Evolutionary conservation across 2,797 vertebrate genomes (phyloP), one percentile per base, ranked within the genome.

Genomic region (Diceros bicornis): DNA sequence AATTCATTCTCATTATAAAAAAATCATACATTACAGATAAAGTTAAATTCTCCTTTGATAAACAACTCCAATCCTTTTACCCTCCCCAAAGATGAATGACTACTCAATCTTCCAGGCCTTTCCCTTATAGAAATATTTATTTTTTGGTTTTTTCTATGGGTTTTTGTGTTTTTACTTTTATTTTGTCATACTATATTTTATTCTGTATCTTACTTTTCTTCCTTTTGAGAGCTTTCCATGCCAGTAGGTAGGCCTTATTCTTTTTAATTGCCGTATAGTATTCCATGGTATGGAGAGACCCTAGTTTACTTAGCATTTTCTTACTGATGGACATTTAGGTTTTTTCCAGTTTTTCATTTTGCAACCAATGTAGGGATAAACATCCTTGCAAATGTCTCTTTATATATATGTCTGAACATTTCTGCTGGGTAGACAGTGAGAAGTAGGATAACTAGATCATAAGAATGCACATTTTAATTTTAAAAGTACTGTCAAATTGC

Each of bases 1-100:
- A 88, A 96, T 72, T 96, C 10, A 78, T 83, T 64, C 29, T 92
- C 55, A n/a, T 77, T 81, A n/a, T 27, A 29, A 77, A 55, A 86
- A 74, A 57, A 57, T 55, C 29, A 78, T 71, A 87, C 12, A 69
- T 77, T 88, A 71, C 3, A 71, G n/a, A 88, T 83, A 90, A 71
- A 83, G 68, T 81, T 68, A 71, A 69, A 82, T 83, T 92, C 25
- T 94, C 34, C 8, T 32, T 92, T 78, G 34, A 64, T 64, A 64
- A 50, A 79, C 5, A 81, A 64, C 55, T 90, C 25, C 11, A 72
- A 37, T 77, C n/a, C 21, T 84, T 74, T 96, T 68, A 59, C 9
- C 7, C 21, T 78, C 4, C 13, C 25, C 4, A 21, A 68, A 82
- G 29, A 69, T 68, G 37, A 74, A 50, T 29, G 85, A 25, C 27